Evolutionary conservation across 1,140 invertebrate species (phyloP), one percentile per base, ranked within the genome.

Genomic region (Eciton burchellii): DNA sequence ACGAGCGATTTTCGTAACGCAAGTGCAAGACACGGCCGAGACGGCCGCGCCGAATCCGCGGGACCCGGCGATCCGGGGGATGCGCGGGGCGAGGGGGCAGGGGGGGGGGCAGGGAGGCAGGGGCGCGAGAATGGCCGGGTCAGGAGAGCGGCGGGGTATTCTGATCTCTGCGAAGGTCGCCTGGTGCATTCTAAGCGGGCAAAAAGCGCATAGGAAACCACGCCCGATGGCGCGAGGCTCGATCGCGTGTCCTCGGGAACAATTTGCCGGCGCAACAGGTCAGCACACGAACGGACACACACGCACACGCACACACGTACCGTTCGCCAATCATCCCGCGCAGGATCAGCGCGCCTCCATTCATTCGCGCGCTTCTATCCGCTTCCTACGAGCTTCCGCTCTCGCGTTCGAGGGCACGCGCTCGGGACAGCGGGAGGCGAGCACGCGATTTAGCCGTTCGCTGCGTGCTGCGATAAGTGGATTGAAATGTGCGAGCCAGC

Each of bases 201-300:
- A 92, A 92, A 93, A 93, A 93, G 86, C 90, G 87, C 91, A 91
- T 93, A 92, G 90, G 90, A 93, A 93, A 93, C 93, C 93, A 94
- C 93, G 92, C 93, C 93, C 91, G 35, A 35, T 92, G 91, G 85
- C 82, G 89, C 82, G 89, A 88, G 87, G 83, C 35, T 35, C 63
- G 81, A 84, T 90, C 89, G 85, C 65, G 85, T 92, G 89, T 92
- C 92, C 91, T 93, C 91, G 89, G 91, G 88, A 88, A 92, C 90
- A 90, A 90, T 91, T 91, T 89, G 90, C 89, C 87, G 88, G 26
- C 41, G 45, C 35, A 35, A 68, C 5, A 16, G 1, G 29, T 35
- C 35, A 26, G 71, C 12, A 26, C 16, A 16, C 12, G 16, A 11
- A 35, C 54, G 29, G 4, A 43, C 2, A 29, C 45, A 6, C 70